phyloP scores from a whole-genome alignment of 2,797 vertebrate species.

The Pterois miles region DNA sequence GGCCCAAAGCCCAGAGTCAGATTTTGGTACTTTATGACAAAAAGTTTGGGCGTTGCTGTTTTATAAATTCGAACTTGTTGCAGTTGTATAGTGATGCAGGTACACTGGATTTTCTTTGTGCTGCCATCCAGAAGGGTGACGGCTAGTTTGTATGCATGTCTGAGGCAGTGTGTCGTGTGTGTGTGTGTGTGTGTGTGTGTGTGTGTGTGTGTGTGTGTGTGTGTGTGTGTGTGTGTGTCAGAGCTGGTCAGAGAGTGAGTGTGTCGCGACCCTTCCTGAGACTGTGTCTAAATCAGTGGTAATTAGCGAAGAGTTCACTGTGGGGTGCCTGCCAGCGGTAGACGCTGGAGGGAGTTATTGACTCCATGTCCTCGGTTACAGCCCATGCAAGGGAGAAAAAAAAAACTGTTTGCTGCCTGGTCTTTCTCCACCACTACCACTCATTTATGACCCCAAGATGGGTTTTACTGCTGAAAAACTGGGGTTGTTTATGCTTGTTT shows the following conservation, averaged over 20 bases:
- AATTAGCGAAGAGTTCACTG: constrained; percentile 82
- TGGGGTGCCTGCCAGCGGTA: constrained; percentile 78
- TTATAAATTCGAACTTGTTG: constrained; percentile 9
- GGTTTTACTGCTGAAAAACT: constrained; percentile 69
- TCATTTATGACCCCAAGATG: constrained; percentile 71
- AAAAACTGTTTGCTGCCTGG: constrained; percentile 56
- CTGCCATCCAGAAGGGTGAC: constrained; percentile 48
- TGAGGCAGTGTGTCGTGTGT: constrained; percentile 27
- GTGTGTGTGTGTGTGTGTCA: constrained; percentile 56
- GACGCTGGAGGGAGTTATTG: constrained; percentile 81
- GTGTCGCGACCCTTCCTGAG: constrained; percentile 76
- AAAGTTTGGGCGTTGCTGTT: background rate
- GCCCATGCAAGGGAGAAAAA: constrained; percentile 33
- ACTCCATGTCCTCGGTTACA: constrained; percentile 76
- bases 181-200: constrained; percentile 19
- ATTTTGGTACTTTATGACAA: constrained; percentile 22
- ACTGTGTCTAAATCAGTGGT: constrained; percentile 82
- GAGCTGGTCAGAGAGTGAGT: constrained; percentile 61
- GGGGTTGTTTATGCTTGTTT: constrained; percentile 79
- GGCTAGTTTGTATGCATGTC: constrained; percentile 55
- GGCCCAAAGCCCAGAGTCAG: constrained; percentile 13
- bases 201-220: constrained; percentile 18
- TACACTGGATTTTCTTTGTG: constrained; percentile 42
- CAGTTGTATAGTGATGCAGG: constrained; percentile 14
- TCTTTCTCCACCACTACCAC: constrained; percentile 67